Conservation (phyloP, 2,888 invertebrate genomes). For the Papilio elwesi region DNA sequence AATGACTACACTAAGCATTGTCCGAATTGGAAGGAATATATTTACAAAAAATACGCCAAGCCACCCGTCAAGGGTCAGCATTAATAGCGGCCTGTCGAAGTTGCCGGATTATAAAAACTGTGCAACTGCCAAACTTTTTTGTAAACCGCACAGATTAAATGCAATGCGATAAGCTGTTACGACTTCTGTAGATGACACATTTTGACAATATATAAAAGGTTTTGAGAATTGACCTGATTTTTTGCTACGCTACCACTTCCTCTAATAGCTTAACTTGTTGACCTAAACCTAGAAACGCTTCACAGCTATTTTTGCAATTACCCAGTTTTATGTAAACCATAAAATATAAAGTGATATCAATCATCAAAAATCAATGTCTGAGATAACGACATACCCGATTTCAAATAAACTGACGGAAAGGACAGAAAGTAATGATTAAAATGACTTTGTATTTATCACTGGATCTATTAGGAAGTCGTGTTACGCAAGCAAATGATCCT, state of each 20-base stretch:
- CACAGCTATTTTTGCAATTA: background rate
- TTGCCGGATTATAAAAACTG: slow-evolving; percentile 61
- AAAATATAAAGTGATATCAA: background rate
- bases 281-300: background rate
- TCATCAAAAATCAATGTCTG: background rate
- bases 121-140: slow-evolving; percentile 42
- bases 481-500: slow-evolving; percentile 33
- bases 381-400: background rate
- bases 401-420: background rate
- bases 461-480: slow-evolving; percentile 10
- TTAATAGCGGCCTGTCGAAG: slow-evolving; percentile 69
- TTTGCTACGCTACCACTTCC: background rate
- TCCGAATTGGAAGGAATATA: slow-evolving; percentile 63
- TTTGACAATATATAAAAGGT: slow-evolving; percentile 6
- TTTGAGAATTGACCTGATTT: background rate
- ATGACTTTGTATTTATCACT: background rate
- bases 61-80: slow-evolving; percentile 72
- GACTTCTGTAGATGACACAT: slow-evolving; percentile 17
- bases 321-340: background rate
- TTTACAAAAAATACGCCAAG: slow-evolving; percentile 60
- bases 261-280: background rate
- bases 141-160: slow-evolving; percentile 33
- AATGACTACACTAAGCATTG: slow-evolving; percentile 66
- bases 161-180: slow-evolving; percentile 27
- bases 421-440: background rate